Conservation (phyloP, 2,888 invertebrate species). For the Philonicus albiceps region DNA sequence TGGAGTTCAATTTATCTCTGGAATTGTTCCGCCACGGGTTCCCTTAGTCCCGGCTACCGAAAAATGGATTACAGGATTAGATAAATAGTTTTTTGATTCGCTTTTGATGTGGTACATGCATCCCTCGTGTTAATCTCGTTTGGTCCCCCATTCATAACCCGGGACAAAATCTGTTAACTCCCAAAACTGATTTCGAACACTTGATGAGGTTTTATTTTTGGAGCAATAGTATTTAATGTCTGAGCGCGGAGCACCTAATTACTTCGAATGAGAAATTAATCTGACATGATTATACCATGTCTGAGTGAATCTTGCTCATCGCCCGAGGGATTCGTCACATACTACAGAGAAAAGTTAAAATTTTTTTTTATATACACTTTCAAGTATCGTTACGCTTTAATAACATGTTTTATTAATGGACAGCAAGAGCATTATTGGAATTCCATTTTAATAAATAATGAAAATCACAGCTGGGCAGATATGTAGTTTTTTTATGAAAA, state of each 20-base stretch:
- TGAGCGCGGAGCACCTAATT: not conserved
- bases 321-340: not conserved
- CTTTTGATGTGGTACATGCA: slow-evolving; percentile 31
- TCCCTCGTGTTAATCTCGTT: slow-evolving; percentile 24
- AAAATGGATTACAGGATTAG: slow-evolving; percentile 40
- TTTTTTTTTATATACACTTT: not conserved
- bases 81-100: slow-evolving; percentile 34
- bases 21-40: not conserved
- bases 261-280: not conserved
- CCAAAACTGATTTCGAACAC: slow-evolving; percentile 8
- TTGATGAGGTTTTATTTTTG: slow-evolving; percentile 16
- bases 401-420: not conserved
- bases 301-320: not conserved
- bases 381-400: not conserved
- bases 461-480: too few relatives aligned
- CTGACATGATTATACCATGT: not conserved
- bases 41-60: not conserved
- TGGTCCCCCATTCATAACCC: not conserved
- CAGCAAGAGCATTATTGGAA: not conserved
- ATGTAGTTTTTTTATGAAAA: too few relatives aligned
- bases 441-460: not conserved
- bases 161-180: not conserved
- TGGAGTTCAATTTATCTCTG: slow-evolving; percentile 9
- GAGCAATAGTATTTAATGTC: not conserved
- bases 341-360: not conserved